phyloP scores from a whole-genome alignment of 2,888 invertebrate genomes.

The Microdon myrmicae region DNA sequence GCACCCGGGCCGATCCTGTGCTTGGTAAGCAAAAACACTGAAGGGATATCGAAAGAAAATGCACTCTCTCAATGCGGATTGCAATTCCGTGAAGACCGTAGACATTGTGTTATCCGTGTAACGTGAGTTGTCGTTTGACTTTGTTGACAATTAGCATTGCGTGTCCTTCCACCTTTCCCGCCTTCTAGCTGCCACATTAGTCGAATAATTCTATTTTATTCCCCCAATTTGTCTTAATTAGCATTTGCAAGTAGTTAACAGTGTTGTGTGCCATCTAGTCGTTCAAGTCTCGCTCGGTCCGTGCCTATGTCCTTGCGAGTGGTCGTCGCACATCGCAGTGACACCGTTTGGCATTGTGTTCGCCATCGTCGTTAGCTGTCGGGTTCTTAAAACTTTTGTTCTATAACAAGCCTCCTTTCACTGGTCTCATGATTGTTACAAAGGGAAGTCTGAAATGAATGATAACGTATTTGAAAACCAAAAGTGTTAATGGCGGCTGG shows the following conservation, averaged over 20 bases:
- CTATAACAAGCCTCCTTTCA: constrained; percentile 30
- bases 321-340: too few relatives aligned
- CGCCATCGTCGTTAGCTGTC: constrained; percentile 18
- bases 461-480: constrained; percentile 44
- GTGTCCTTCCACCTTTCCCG: constrained; percentile 34
- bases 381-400: constrained; percentile 32
- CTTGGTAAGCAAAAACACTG: too few relatives aligned
- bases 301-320: too few relatives aligned
- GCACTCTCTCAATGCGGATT: constrained; percentile 29
- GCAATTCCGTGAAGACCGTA: constrained; percentile 46
- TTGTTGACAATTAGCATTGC: constrained; percentile 39
- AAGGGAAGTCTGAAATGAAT: constrained; percentile 34
- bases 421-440: constrained; percentile 1
- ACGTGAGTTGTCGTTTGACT: constrained; percentile 30
- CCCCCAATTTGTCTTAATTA: constrained; percentile 51
- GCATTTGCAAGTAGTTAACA: constrained; percentile 43
- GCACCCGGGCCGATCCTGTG: constrained; percentile 2
- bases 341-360: constrained; percentile 7
- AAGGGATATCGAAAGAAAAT: constrained; percentile 28
- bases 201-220: constrained; percentile 50
- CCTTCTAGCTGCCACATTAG: constrained; percentile 42
- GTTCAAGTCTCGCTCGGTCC: too few relatives aligned
- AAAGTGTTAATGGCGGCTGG: constrained; percentile 40
- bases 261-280: constrained; percentile 45
- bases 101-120: constrained; percentile 32